Evolutionary conservation across 2,113 vertebrate species (phyloP).

Genomic region (Pelecanoides urinatrix): DNA sequence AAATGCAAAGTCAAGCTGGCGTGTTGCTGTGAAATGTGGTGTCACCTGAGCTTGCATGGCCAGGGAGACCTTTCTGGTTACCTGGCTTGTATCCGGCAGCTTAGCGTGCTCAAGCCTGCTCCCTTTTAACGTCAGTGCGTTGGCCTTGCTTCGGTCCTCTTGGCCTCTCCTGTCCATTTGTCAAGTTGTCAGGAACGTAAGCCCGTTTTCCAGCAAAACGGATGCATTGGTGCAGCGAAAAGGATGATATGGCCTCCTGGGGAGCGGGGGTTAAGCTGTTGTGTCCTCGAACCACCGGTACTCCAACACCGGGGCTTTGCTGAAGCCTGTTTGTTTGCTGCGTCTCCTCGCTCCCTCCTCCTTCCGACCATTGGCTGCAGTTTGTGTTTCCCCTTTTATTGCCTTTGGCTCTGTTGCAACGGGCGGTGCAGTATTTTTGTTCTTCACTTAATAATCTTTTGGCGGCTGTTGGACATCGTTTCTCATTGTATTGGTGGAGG

Average conservation of each 20-base stretch:
- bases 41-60: fast-evolving
- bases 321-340: conserved; percentile 21
- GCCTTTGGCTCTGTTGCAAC: conserved; percentile 70
- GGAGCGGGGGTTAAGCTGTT: background rate
- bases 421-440: conserved; percentile 70
- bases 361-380: conserved; percentile 6
- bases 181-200: background rate
- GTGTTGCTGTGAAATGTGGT: fast-evolving
- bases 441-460: conserved; percentile 73
- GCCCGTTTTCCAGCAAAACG: background rate
- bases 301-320: background rate
- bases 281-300: background rate
- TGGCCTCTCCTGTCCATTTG: background rate
- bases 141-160: background rate
- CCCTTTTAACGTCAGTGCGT: fast-evolving
- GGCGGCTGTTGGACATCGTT: conserved; percentile 63
- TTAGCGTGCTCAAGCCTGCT: background rate
- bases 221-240: fast-evolving
- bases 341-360: background rate
- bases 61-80: background rate
- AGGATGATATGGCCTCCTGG: background rate
- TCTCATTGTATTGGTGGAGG: conserved; percentile 77
- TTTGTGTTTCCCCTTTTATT: conserved; percentile 69
- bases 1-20: background rate
- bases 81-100: background rate